These are phyloP conservation scores for Congeria kusceri DNA, from an alignment of 2,888 invertebrate species.

Conservation along the genomic window DNA sequence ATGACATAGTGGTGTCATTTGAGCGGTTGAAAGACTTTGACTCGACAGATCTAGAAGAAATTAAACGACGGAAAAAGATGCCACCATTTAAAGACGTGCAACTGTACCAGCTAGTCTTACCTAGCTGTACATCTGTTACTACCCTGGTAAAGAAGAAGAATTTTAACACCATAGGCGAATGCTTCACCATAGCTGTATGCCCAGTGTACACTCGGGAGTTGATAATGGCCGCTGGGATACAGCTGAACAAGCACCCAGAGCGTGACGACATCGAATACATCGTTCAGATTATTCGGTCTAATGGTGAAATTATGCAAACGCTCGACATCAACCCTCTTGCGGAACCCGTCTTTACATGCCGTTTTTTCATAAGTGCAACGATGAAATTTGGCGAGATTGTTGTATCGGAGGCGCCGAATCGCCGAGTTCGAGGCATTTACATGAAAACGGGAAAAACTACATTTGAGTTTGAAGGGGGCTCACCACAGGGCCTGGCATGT, in stretches of 20 bases:
- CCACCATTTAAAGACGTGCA: slow-evolving; percentile 28
- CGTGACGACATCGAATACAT: slow-evolving; percentile 43
- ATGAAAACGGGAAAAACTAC: slow-evolving; percentile 52
- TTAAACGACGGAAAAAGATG: slow-evolving; percentile 1
- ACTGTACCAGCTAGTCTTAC: slow-evolving; percentile 30
- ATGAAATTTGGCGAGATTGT: slow-evolving; percentile 53
- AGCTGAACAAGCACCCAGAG: slow-evolving; percentile 31
- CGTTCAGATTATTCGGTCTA: slow-evolving; percentile 50
- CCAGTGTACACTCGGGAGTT: slow-evolving; percentile 42
- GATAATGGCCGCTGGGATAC: slow-evolving; percentile 47
- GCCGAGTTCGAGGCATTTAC: slow-evolving; percentile 38
- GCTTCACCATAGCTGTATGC: slow-evolving; percentile 43
- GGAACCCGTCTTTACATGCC: slow-evolving; percentile 43
- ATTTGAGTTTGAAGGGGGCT: slow-evolving; percentile 55
- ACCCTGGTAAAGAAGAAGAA: slow-evolving; percentile 33
- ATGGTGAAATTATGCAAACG: slow-evolving; percentile 40
- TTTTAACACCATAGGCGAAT: slow-evolving; percentile 44
- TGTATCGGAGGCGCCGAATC: slow-evolving; percentile 34
- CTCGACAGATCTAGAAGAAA: neutral
- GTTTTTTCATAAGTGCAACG: slow-evolving; percentile 51
- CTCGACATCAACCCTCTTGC: slow-evolving; percentile 43
- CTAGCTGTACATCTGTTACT: slow-evolving; percentile 22
- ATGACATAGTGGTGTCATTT: slow-evolving; percentile 49
- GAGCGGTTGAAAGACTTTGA: slow-evolving; percentile 15
- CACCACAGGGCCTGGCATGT: slow-evolving; percentile 47